Conservation (phyloP, 2,113 vertebrate species). For the Campylorhamphus procurvoides region DNA sequence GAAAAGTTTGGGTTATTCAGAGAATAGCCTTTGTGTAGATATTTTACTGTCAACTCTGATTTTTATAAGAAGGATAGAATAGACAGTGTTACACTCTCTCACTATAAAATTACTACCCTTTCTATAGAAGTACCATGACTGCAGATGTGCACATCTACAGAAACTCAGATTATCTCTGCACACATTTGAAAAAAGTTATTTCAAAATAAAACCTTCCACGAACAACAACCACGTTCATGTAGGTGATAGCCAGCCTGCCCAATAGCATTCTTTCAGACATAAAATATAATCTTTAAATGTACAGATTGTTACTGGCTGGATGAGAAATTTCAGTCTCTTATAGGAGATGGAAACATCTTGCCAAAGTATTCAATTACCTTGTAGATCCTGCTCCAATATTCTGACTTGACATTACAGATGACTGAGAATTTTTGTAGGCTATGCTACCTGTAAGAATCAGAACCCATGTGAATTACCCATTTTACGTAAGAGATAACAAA, state of each 20-base stretch:
- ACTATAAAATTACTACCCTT: neutral
- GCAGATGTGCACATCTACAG: neutral
- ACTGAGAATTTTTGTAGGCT: slow-evolving; percentile 67
- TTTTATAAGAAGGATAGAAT: neutral
- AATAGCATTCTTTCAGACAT: neutral
- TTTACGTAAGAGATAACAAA: neutral
- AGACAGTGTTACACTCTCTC: neutral
- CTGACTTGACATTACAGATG: slow-evolving; percentile 45
- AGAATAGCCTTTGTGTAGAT: neutral
- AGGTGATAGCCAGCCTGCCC: neutral
- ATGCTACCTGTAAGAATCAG: slow-evolving; percentile 69
- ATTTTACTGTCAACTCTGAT: neutral
- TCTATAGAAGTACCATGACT: neutral
- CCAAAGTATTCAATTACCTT: slow-evolving; percentile 74
- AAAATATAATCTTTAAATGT: neutral
- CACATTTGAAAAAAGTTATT: neutral
- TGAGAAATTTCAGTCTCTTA: neutral
- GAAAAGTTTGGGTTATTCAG: neutral
- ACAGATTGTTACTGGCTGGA: neutral
- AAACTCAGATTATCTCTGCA: neutral
- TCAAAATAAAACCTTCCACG: neutral
- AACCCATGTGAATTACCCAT: neutral
- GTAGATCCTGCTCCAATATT: slow-evolving; percentile 46
- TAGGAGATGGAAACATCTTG: neutral
- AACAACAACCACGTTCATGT: neutral